Base-by-base conservation (phyloP, 2,797 vertebrate species). In the Melanogrammus aeglefinus region DNA sequence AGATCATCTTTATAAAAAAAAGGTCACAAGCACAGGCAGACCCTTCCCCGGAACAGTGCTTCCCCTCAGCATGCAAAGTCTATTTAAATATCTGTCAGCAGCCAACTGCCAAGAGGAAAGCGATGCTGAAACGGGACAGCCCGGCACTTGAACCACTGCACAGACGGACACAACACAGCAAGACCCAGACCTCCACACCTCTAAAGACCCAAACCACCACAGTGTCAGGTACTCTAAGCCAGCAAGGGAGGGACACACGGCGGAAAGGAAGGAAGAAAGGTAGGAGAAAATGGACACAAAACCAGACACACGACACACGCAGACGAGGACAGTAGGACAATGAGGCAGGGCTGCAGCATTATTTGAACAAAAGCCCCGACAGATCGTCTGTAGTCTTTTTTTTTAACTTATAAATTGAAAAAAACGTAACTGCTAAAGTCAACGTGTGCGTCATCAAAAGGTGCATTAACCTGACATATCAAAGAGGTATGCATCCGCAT, bases 11-110 rank as follows among this genome's bases (percentile, higher is more conserved):
- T 8, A 72, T 33, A 18, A 71, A 33, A 66, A 18, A 71, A 33
- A 66, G 12, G 27, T 71, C 69, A 31, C 27, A 31, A 71, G 10
- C 24, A 29, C 66, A 71, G 14, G 9, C 69, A 31, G 6, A 2
- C 69, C 4, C 14, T 0, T 4, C 1, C 66, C 66, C 10, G 0
- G 27, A 71, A 27, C 6, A 71, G 21, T 10, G 6, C n/a, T 63
- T 63, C 57, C 69, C 4, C 29, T 33, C 24, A 31, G 6, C 69
- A 31, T 71, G 69, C 69, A 71, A 71, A 31, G 29, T 31, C 24
- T 18, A 51, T 76, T 27, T 27, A 63, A 66, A 83, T 27, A 79
- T 76, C 81, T 79, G 75, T 70, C 78, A 85, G 75, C 79, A 80
- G 73, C 76, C 0, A 29, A 63, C 75, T 72, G 72, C 36, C 75